phyloP scores from a whole-genome alignment of 2,888 invertebrate species.

The Strigamia maritima region DNA sequence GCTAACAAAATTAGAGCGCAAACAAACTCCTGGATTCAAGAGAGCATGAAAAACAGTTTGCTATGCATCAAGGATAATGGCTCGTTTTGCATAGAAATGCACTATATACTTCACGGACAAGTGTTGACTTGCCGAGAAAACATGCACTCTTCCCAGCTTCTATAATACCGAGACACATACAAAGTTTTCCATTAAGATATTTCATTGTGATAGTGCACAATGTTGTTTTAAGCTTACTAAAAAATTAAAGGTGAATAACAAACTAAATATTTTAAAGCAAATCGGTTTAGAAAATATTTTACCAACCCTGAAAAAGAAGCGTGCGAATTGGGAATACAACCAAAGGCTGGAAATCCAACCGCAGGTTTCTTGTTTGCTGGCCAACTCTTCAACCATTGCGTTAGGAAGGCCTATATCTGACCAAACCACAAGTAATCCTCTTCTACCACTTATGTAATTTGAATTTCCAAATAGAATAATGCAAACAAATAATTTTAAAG shows the following conservation, averaged over 20 bases:
- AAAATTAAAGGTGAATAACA: background rate
- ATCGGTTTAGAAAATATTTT: background rate
- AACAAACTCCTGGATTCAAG: constrained; percentile 25
- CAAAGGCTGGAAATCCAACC: too few species aligned
- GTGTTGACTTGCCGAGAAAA: constrained; percentile 26
- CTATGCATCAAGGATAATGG: constrained; percentile 30
- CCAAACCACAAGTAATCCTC: too few species aligned
- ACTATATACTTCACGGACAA: constrained; percentile 16
- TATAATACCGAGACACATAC: background rate
- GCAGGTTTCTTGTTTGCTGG: too few species aligned
- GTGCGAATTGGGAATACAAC: too few species aligned
- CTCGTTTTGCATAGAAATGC: constrained; percentile 30
- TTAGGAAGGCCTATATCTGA: too few species aligned
- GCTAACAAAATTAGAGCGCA: constrained; percentile 11
- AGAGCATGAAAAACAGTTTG: constrained; percentile 32
- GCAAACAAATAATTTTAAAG: too few species aligned
- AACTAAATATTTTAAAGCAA: background rate
- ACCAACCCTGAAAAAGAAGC: too few species aligned
- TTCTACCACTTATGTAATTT: too few species aligned
- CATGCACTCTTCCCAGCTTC: background rate
- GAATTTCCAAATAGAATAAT: too few species aligned
- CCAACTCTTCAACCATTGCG: too few species aligned
- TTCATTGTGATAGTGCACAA: background rate
- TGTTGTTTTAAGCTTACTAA: background rate
- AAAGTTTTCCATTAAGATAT: background rate